phyloP scores from a whole-genome alignment of 2,888 invertebrate genomes.

The Nineta flava region DNA sequence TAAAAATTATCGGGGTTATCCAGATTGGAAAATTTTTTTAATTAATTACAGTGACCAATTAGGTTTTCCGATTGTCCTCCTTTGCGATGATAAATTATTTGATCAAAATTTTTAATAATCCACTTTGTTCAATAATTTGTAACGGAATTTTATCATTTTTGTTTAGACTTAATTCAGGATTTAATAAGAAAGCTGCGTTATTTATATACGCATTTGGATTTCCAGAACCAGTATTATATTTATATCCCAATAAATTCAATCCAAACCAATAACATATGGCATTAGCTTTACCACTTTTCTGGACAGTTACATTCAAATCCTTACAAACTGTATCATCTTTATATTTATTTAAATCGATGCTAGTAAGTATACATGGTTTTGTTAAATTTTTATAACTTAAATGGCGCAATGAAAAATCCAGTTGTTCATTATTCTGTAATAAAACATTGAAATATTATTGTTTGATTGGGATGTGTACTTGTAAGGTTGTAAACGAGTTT shows the following conservation, averaged over 20 bases:
- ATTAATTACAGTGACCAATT: too few species aligned
- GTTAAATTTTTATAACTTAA: slow-evolving; percentile 29
- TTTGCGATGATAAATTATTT: too few species aligned
- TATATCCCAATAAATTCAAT: slow-evolving; percentile 28
- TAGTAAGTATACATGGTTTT: slow-evolving; percentile 17
- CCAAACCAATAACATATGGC: slow-evolving; percentile 39
- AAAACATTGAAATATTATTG: background rate
- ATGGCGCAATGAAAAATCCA: slow-evolving; percentile 29
- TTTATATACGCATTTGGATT: slow-evolving; percentile 29
- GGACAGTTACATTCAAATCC: slow-evolving; percentile 21
- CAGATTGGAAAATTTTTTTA: too few species aligned
- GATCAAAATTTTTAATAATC: background rate
- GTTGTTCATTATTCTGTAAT: slow-evolving; percentile 31
- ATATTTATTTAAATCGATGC: slow-evolving; percentile 20
- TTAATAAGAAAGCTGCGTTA: slow-evolving; percentile 31
- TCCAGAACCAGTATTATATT: slow-evolving; percentile 28
- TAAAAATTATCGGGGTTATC: too few species aligned
- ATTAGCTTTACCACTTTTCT: slow-evolving; percentile 28
- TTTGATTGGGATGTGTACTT: background rate
- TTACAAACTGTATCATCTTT: slow-evolving; percentile 15
- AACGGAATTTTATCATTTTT: background rate
- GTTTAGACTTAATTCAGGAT: slow-evolving; percentile 22
- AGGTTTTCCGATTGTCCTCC: too few species aligned
- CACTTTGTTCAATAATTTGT: background rate
- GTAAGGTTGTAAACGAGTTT: too few species aligned